Conservation (phyloP, 2,888 invertebrate genomes). For the Willowsia nigromaculata region DNA sequence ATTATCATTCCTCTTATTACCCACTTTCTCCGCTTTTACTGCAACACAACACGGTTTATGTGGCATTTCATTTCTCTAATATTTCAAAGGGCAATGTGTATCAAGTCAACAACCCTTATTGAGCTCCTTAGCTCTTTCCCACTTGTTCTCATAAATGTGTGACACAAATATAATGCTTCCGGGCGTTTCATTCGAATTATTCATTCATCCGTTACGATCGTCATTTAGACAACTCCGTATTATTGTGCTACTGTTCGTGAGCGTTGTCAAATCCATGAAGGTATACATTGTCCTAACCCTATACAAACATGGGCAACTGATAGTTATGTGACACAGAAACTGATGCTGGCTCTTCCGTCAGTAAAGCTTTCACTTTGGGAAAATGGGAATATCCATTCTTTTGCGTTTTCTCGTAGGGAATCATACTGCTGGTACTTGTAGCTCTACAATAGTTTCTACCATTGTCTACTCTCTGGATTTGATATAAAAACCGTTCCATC, state of each 20-base stretch:
- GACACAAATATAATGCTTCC: constrained; percentile 22
- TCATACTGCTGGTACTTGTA: neutral
- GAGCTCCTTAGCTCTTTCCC: neutral
- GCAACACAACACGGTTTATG: neutral
- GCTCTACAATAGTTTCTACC: neutral
- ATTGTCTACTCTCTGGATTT: neutral
- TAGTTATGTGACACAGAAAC: neutral
- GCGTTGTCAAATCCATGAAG: neutral
- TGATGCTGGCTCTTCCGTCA: neutral
- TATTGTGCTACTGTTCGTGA: neutral
- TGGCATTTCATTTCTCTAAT: neutral
- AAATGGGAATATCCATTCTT: neutral
- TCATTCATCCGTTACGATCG: constrained; percentile 19
- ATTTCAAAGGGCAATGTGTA: neutral
- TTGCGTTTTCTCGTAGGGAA: neutral
- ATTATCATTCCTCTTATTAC: constrained; percentile 52
- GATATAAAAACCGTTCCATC: neutral
- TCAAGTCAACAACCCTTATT: constrained; percentile 7
- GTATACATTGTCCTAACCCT: neutral
- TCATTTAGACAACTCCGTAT: neutral
- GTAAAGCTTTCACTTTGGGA: neutral
- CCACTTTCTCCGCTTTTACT: constrained; percentile 48
- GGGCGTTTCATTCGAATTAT: constrained; percentile 47
- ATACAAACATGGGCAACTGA: neutral
- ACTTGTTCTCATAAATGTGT: constrained; percentile 25